Evolutionary conservation across 2,113 vertebrate genomes (phyloP), one percentile per base, ranked within the genome.

Genomic region (Nothoprocta pentlandii): DNA sequence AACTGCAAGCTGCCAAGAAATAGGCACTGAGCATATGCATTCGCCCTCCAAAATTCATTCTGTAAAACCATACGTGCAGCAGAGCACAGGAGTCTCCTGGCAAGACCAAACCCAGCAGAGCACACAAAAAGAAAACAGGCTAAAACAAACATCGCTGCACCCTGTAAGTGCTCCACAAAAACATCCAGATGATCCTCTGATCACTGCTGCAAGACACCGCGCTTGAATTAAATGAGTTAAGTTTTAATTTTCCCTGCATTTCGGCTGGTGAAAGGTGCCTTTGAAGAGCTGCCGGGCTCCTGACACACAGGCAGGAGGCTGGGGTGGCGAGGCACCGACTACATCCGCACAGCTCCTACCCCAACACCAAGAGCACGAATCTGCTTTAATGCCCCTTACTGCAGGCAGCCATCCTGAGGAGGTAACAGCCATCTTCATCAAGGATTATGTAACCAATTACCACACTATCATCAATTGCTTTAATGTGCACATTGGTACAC

Each of bases 391-490:
- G n/a, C 78, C 41, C 84, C 74, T 90, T 26, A 79, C 58, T 87
- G 93, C 34, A 79, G 92, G 91, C 95, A 90, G 92, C 84, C 92
- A 69, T 94, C 94, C 70, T 73, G 67, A 47, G 91, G 78, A 94
- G 91, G 77, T 94, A 96, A 78, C 8, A 92, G 91, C 89, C 93
- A 93, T 96, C 94, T 96, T 96, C 94, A 95, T 94, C 92, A 95
- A 85, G 89, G 81, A 96, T 94, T 62, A 94, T 77, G 89, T 80
- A 89, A 96, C 95, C 94, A 92, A 96, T 95, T 93, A 93, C 80
- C 87, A 66, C 94, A 96, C 90, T 92, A 90, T 69, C 62, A 73
- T 96, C 94, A 94, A 93, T 94, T 91, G 94, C 75, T 89, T 79
- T 96, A 96, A 93, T 93, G 62, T 32, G 69, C 70, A 71, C 78